Conservation (phyloP, 2,797 vertebrate species). For the Harpagifer antarcticus region DNA sequence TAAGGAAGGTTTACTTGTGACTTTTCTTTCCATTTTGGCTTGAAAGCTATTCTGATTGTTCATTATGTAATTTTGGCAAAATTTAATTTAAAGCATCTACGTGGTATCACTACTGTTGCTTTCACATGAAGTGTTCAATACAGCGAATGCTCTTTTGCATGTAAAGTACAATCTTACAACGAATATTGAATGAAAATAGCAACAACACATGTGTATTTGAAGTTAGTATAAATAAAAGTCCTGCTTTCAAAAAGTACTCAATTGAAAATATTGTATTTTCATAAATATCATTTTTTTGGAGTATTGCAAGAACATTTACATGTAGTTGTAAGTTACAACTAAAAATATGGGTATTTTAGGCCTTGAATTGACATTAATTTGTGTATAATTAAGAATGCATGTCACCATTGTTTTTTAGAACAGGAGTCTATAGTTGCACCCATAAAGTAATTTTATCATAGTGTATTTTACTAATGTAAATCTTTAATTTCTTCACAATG, state of each 20-base stretch:
- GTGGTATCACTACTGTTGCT: background rate
- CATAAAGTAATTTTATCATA: background rate
- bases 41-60: slow-evolving; percentile 9
- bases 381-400: background rate
- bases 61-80: background rate
- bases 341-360: background rate
- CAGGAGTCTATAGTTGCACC: background rate
- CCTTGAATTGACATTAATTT: background rate
- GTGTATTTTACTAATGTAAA: slow-evolving; percentile 32
- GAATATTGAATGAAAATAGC: slow-evolving; percentile 44
- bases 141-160: slow-evolving; percentile 3
- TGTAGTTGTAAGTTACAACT: background rate
- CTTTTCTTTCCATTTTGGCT: slow-evolving; percentile 17
- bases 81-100: slow-evolving; percentile 13
- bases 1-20: slow-evolving; percentile 9
- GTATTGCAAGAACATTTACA: background rate
- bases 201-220: slow-evolving; percentile 41
- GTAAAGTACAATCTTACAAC: slow-evolving; percentile 18
- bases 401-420: slow-evolving; percentile 7
- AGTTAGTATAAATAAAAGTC: background rate
- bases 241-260: background rate
- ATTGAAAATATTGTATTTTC: background rate
- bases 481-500: slow-evolving; percentile 24
- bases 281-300: background rate
- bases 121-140: slow-evolving; percentile 19